A percentile compares a stretch with the other conserved stretches of the same genome.
Conservation (phyloP, 2,113 vertebrate genomes). For the Bubo blakistoni region DNA sequence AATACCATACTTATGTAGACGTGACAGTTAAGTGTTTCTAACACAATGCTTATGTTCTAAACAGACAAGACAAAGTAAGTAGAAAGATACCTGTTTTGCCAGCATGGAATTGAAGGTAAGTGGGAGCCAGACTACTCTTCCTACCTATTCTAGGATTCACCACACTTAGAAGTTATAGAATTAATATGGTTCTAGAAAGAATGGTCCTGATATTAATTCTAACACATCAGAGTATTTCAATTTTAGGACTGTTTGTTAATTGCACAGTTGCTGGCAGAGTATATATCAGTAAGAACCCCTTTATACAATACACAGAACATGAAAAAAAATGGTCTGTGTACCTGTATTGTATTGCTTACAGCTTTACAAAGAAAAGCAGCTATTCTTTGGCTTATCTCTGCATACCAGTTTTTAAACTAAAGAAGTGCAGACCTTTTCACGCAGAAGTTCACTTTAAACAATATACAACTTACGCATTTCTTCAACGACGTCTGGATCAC, state of each 20-base stretch:
- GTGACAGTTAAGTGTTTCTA: background rate
- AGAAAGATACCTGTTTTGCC: background rate
- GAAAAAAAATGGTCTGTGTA: background rate
- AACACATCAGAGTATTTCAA: background rate
- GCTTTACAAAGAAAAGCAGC: background rate
- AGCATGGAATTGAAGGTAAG: background rate
- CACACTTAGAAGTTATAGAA: background rate
- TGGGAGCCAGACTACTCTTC: background rate
- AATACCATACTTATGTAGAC: fast-evolving
- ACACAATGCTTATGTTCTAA: background rate
- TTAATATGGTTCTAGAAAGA: background rate
- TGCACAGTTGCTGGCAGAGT: background rate
- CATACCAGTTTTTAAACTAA: background rate
- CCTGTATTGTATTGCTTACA: background rate
- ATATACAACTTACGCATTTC: constrained; percentile 87
- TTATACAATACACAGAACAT: background rate
- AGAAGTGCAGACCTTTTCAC: background rate
- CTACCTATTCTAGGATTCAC: background rate
- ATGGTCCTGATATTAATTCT: background rate
- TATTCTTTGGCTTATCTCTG: background rate
- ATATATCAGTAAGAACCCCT: fast-evolving
- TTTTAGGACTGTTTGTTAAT: background rate
- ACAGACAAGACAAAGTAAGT: background rate
- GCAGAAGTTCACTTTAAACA: background rate
- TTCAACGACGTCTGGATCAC: constrained; percentile 90